Evolutionary conservation across 2,888 invertebrate species (phyloP).

Genomic region (Mythimna pallens): DNA sequence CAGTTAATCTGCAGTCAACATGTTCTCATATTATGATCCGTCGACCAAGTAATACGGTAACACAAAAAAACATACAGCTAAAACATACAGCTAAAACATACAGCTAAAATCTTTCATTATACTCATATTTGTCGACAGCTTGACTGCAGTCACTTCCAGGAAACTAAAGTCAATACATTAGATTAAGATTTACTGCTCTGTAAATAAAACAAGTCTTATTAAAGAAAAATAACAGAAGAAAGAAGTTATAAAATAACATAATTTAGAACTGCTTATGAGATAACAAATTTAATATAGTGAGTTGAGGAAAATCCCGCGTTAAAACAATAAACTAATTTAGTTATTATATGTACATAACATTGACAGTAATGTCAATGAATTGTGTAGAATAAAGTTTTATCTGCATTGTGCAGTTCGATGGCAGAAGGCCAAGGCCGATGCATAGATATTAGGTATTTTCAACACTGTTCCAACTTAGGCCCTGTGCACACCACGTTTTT

Average conservation of each 20-base stretch:
- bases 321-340: slow-evolving; percentile 44
- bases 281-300: slow-evolving; percentile 20
- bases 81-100: no score
- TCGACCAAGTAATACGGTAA: slow-evolving; percentile 16
- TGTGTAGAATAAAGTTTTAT: slow-evolving; percentile 26
- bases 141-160: slow-evolving; percentile 6
- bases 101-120: background rate
- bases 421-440: slow-evolving; percentile 26
- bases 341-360: slow-evolving; percentile 35
- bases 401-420: background rate
- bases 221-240: slow-evolving; percentile 6
- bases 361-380: slow-evolving; percentile 61
- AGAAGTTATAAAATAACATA: background rate
- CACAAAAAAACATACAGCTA: slow-evolving; percentile 2
- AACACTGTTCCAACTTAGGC: no score
- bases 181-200: slow-evolving; percentile 1
- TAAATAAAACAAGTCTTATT: no score
- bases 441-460: no score
- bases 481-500: no score
- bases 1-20: background rate
- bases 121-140: slow-evolving; percentile 7
- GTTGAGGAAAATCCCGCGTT: slow-evolving; percentile 49
- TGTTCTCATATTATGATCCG: background rate
- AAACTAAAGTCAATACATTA: slow-evolving; percentile 17
- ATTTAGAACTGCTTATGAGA: slow-evolving; percentile 1